Evolutionary conservation across 2,888 invertebrate genomes (phyloP).

Genomic region (Athalia circularis): DNA sequence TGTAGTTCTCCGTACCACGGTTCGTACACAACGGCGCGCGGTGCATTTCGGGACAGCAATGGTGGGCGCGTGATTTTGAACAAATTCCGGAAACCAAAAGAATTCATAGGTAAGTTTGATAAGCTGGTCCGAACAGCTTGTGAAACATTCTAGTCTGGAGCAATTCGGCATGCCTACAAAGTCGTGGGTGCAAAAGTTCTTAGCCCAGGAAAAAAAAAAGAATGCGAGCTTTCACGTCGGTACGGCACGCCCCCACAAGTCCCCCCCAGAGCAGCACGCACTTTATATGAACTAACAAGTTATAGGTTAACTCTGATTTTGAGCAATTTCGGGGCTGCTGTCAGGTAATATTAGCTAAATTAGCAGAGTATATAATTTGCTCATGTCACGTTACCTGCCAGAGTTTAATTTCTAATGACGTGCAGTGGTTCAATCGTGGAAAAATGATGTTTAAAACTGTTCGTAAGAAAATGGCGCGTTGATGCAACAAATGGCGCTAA

Average conservation of each 20-base stretch:
- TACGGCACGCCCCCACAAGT: slow-evolving; percentile 61
- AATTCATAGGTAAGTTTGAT: slow-evolving; percentile 54
- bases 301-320: slow-evolving; percentile 66
- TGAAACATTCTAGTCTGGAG: background rate
- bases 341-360: background rate
- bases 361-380: background rate
- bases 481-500: slow-evolving; percentile 72
- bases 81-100: slow-evolving; percentile 68
- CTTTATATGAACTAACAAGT: slow-evolving; percentile 64
- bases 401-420: slow-evolving; percentile 6
- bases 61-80: slow-evolving; percentile 77
- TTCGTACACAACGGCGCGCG: slow-evolving; percentile 65
- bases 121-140: background rate
- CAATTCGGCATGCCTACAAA: background rate
- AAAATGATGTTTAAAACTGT: slow-evolving; percentile 56
- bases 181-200: background rate
- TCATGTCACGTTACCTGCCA: background rate
- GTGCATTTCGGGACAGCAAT: slow-evolving; percentile 73
- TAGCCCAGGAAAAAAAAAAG: slow-evolving; percentile 13
- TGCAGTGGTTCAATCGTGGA: slow-evolving; percentile 41
- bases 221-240: slow-evolving; percentile 41
- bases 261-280: slow-evolving; percentile 57
- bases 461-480: slow-evolving; percentile 72
- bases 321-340: slow-evolving; percentile 24
- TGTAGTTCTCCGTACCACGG: too few relatives aligned